phyloP scores from a whole-genome alignment of 1,140 invertebrate genomes.

The Penaeus chinensis region DNA sequence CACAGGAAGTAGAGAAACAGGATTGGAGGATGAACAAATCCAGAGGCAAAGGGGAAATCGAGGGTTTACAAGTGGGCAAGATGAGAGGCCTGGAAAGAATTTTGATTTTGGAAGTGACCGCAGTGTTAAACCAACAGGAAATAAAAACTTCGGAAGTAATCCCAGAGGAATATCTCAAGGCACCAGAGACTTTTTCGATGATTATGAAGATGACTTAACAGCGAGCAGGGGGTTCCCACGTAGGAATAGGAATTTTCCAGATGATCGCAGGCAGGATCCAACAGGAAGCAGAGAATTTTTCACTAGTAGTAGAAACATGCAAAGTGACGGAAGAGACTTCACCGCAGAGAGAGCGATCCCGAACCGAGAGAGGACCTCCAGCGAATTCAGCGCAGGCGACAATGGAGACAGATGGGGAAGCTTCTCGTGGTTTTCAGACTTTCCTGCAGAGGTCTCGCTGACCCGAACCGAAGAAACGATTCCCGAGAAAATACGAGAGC shows the following conservation, averaged over 20 bases:
- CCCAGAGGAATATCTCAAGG: neutral
- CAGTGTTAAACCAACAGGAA: neutral
- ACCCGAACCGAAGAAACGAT: neutral
- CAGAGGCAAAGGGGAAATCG: neutral
- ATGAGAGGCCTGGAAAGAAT: neutral
- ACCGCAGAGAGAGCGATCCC: neutral
- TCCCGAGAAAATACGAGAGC: slow-evolving; percentile 43
- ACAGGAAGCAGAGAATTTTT: slow-evolving; percentile 1
- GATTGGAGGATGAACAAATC: neutral
- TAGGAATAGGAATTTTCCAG: no score
- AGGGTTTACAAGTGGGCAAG: neutral
- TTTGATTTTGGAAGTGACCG: neutral
- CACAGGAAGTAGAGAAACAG: no score
- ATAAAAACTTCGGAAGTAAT: neutral
- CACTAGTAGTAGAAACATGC: neutral
- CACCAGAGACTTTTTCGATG: no score
- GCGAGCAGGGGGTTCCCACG: no score
- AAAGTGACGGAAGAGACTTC: neutral
- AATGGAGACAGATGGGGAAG: neutral
- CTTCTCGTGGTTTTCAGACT: neutral
- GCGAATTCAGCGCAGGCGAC: neutral
- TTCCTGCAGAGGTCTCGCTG: neutral
- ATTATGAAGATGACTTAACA: no score
- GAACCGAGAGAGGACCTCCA: neutral
- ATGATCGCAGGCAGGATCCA: neutral